phyloP scores from a whole-genome alignment of 1,140 invertebrate genomes.

The Drosophila yakuba region DNA sequence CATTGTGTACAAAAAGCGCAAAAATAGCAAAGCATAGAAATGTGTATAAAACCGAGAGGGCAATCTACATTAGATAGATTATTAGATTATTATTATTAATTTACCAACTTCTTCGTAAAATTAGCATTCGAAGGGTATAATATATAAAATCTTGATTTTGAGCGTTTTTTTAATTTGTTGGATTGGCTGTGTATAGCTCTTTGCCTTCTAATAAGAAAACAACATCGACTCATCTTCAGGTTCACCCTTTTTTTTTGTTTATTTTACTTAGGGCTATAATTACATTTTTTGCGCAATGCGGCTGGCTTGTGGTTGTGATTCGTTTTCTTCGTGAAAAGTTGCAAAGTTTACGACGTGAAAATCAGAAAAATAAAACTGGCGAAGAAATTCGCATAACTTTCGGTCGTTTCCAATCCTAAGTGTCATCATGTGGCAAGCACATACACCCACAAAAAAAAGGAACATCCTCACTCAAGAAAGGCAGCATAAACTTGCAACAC shows the following conservation, averaged over 20 bases:
- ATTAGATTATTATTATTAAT: too few relatives aligned
- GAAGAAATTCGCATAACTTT: conserved; percentile 38
- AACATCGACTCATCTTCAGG: background rate
- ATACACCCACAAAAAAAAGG: conserved; percentile 12
- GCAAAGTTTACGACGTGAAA: conserved; percentile 31
- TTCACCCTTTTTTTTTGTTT: background rate
- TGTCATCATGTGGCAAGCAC: conserved; percentile 36
- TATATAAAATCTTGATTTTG: too few relatives aligned
- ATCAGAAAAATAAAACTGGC: conserved; percentile 16
- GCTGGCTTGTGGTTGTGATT: conserved; percentile 9
- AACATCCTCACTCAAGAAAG: background rate
- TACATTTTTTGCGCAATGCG: background rate
- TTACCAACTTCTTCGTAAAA: too few relatives aligned
- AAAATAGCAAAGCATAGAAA: too few relatives aligned
- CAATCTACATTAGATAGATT: too few relatives aligned
- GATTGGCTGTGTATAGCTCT: too few relatives aligned
- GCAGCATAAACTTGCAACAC: conserved; percentile 44
- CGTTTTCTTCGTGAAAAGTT: conserved; percentile 15
- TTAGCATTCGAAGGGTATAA: too few relatives aligned
- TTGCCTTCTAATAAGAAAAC: too few relatives aligned
- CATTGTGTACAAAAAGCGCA: too few relatives aligned
- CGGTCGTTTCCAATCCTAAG: conserved; percentile 26
- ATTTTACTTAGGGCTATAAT: background rate
- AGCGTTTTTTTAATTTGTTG: too few relatives aligned
- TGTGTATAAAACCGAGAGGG: too few relatives aligned